A percentile compares a stretch with the other conserved stretches of the same genome.
Evolutionary conservation across 2,888 invertebrate species (phyloP).

Genomic region (Apotomis capreana): DNA sequence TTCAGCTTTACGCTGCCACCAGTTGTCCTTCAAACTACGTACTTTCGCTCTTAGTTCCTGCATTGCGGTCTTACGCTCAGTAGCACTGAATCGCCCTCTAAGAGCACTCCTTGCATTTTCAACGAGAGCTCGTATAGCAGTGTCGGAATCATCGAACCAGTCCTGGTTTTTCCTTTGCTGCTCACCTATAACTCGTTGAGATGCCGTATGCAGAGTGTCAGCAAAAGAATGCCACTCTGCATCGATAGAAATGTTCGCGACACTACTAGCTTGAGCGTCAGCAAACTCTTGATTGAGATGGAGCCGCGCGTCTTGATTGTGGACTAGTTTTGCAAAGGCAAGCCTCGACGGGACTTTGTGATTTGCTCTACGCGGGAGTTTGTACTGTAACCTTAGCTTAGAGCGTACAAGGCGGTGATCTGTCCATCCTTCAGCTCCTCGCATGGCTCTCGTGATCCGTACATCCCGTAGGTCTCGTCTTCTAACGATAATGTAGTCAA

Average conservation of each 20-base stretch:
- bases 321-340: background rate
- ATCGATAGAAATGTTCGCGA: background rate
- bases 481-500: background rate
- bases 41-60: too few relatives aligned
- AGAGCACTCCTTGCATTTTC: too few relatives aligned
- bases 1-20: too few relatives aligned
- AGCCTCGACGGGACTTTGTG: background rate
- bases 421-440: background rate
- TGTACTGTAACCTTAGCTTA: background rate
- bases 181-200: background rate
- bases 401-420: background rate
- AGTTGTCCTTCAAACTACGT: too few relatives aligned
- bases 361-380: background rate
- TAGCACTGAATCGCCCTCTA: too few relatives aligned
- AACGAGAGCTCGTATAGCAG: too few relatives aligned
- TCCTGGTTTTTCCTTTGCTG: too few relatives aligned
- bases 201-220: background rate
- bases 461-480: background rate
- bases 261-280: background rate
- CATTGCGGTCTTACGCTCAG: too few relatives aligned
- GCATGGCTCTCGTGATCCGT: background rate
- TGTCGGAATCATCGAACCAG: too few relatives aligned
- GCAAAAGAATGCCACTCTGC: conserved; percentile 1
- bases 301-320: background rate
- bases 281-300: background rate